phyloP scores from a whole-genome alignment of 1,140 invertebrate species.

The Mya arenaria region DNA sequence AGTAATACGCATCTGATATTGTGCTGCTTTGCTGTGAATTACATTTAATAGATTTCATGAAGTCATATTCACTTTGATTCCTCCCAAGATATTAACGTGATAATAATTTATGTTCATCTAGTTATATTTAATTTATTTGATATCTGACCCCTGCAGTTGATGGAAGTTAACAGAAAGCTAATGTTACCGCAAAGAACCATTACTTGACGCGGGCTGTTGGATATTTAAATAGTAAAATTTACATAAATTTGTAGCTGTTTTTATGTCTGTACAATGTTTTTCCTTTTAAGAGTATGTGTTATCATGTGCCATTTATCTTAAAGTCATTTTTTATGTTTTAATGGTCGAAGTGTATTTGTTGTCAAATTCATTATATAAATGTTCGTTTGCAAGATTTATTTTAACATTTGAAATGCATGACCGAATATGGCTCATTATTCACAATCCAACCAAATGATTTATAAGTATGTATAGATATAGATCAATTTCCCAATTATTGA shows the following conservation, averaged over 20 bases:
- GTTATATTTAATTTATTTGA: neutral
- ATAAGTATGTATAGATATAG: too few relatives aligned
- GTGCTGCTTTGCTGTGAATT: too few relatives aligned
- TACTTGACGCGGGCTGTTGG: neutral
- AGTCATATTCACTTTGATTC: neutral
- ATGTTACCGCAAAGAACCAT: neutral
- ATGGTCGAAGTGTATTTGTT: neutral
- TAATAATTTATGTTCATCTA: neutral
- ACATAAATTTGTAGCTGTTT: neutral
- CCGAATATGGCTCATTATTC: neutral
- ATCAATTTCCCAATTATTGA: too few relatives aligned
- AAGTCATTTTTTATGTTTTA: constrained; percentile 2
- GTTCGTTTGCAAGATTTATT: neutral
- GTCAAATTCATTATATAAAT: neutral
- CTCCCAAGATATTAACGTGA: neutral
- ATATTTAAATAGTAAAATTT: neutral
- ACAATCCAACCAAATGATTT: neutral
- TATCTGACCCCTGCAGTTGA: neutral
- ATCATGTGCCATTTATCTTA: neutral
- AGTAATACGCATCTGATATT: too few relatives aligned
- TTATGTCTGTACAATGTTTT: neutral
- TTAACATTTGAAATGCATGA: too few relatives aligned
- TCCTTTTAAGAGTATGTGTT: neutral
- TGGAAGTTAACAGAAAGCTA: neutral
- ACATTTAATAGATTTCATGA: neutral